Conservation (phyloP, 2,113 vertebrate species). For the Syngnathoides biaculeatus region DNA sequence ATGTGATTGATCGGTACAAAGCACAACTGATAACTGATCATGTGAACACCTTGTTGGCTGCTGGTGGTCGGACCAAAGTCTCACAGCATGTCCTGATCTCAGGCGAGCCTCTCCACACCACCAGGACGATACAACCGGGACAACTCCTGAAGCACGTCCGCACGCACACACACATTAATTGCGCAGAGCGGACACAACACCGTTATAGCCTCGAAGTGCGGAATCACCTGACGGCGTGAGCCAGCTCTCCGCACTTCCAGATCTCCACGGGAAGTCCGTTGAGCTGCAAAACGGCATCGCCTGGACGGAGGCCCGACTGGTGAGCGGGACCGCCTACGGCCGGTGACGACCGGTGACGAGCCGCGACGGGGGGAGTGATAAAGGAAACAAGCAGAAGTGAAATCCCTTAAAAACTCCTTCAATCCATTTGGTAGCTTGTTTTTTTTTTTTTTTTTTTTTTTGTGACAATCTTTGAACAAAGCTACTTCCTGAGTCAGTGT, state of each 20-base stretch:
- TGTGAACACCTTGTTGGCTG: slow-evolving; percentile 65
- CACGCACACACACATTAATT: not conserved
- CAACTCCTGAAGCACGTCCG: slow-evolving; percentile 74
- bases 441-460: no score
- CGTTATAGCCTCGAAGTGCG: not conserved
- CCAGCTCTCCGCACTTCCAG: slow-evolving; percentile 91
- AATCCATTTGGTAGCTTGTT: not conserved
- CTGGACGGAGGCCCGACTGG: slow-evolving; percentile 83
- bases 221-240: slow-evolving; percentile 86
- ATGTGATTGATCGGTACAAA: not conserved
- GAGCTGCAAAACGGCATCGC: slow-evolving; percentile 85
- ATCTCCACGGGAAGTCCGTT: slow-evolving; percentile 88
- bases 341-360: not conserved
- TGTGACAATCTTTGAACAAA: not conserved
- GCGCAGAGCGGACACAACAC: not conserved
- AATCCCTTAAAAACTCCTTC: not conserved
- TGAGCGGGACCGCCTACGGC: slow-evolving; percentile 85
- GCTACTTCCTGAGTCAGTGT: not conserved
- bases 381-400: not conserved
- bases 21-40: not conserved
- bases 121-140: slow-evolving; percentile 79
- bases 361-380: not conserved
- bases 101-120: slow-evolving; percentile 85
- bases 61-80: slow-evolving; percentile 68
- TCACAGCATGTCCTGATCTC: slow-evolving; percentile 76